Percentiles rank a stretch among this genome's conserved stretches.
Conservation (phyloP, 1,140 invertebrate species). For the Psix sp. region DNA sequence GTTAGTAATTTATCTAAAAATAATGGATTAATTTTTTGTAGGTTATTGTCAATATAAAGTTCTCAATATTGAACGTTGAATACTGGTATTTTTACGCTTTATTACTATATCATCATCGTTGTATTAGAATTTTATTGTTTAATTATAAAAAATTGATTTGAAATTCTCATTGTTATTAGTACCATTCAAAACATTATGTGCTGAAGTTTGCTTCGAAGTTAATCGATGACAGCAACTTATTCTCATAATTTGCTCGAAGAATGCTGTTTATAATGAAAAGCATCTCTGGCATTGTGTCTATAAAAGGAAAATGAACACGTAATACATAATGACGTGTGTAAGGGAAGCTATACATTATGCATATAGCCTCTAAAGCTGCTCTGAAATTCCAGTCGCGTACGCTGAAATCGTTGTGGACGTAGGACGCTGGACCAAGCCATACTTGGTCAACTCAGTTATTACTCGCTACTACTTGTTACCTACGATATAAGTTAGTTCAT, state of each 20-base stretch:
- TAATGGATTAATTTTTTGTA: no score
- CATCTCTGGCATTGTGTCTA: conserved; percentile 36
- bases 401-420: conserved; percentile 55
- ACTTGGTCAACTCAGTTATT: conserved; percentile 57
- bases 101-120: no score
- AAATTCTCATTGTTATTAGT: no score
- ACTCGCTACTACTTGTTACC: conserved; percentile 55
- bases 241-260: conserved; percentile 24
- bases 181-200: no score
- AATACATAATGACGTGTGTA: conserved; percentile 54
- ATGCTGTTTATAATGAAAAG: conserved; percentile 41
- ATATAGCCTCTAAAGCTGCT: conserved; percentile 53
- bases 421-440: conserved; percentile 44
- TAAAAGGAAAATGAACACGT: conserved; percentile 57
- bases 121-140: no score
- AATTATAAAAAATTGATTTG: no score
- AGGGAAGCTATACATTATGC: conserved; percentile 55
- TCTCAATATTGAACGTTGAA: no score
- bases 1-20: no score
- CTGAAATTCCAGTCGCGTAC: conserved; percentile 55
- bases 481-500: conserved; percentile 48
- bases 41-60: no score
- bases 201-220: conserved; percentile 15
- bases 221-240: conserved; percentile 25
- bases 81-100: no score